Base-by-base conservation (phyloP, 2,113 vertebrate species). In the Notothenia rossii region DNA sequence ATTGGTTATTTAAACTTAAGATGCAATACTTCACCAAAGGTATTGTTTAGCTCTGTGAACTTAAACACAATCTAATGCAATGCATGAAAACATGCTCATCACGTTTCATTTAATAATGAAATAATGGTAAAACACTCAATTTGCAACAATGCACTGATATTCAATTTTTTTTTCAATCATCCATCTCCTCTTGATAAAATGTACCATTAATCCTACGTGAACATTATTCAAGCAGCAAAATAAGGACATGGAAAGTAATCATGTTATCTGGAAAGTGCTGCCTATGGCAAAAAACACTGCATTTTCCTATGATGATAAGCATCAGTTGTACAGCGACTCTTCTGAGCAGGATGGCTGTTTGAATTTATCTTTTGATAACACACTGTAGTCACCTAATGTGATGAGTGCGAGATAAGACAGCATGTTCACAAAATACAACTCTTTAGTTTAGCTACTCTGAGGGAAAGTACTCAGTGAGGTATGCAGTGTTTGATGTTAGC, bases 281-380 rank as follows among this genome's bases (percentile, higher is more conserved):
- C 86, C 78, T 64, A 33, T 80, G 64, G 87, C 73, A 68, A 81
- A 40, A 79, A 86, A 64, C 62, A 85, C n/a, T 8, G 33, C 66
- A 17, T 84, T 77, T 64, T 62, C 48, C 45, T 25, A 11, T 59
- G 63, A 15, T 72, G 85, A 85, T 84, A 86, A 87, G 62, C 76
- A 83, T 88, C 87, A 75, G 56, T 5, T 72, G 72, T 66, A 68
- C 50, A 76, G 56, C 17, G 20, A 33, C 45, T 46, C 58, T 75
- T 50, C 49, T 48, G 48, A 62, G 72, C 9, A 67, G 20, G 72
- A 67, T 48, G 20, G 69, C 63, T 75, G 79, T 72, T 82, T 65
- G 20, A 67, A 72, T 77, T 33, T 69, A 29, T 14, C 45, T 75
- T 69, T 82, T 54, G 75, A 80, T 81, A 81, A 83, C 59, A 65